phyloP scores from a whole-genome alignment of 2,113 vertebrate genomes.

The Accipiter cooperii region DNA sequence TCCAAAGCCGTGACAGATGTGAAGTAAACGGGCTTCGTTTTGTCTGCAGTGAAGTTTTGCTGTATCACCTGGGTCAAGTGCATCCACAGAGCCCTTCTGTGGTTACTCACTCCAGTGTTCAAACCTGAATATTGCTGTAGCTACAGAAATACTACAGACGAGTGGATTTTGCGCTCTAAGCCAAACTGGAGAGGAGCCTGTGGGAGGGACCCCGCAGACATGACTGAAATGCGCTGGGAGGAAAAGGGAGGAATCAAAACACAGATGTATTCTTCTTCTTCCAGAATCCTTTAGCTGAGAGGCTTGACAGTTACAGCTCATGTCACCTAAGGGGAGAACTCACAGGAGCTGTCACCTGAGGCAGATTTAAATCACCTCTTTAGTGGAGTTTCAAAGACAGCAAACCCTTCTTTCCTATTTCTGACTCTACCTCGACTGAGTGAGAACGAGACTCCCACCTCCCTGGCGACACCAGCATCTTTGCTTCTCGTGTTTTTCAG shows the following conservation, averaged over 20 bases:
- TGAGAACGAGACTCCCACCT: neutral
- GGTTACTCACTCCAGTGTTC: neutral
- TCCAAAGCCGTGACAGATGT: neutral
- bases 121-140: neutral
- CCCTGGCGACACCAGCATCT: neutral
- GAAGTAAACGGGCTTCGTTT: accelerated
- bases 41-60: neutral
- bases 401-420: neutral
- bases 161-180: neutral
- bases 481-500: neutral
- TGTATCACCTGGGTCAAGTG: neutral
- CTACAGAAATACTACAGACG: accelerated
- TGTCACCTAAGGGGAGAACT: neutral
- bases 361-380: neutral
- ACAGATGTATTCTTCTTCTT: neutral
- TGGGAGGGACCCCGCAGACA: neutral
- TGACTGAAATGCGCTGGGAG: neutral
- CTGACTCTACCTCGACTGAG: neutral
- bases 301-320: neutral
- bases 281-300: neutral
- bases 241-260: neutral
- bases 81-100: neutral
- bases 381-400: neutral
- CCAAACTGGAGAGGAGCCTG: neutral
- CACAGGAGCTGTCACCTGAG: neutral